Conservation (phyloP, 2,888 invertebrate species). For the Tenthredo livida region DNA sequence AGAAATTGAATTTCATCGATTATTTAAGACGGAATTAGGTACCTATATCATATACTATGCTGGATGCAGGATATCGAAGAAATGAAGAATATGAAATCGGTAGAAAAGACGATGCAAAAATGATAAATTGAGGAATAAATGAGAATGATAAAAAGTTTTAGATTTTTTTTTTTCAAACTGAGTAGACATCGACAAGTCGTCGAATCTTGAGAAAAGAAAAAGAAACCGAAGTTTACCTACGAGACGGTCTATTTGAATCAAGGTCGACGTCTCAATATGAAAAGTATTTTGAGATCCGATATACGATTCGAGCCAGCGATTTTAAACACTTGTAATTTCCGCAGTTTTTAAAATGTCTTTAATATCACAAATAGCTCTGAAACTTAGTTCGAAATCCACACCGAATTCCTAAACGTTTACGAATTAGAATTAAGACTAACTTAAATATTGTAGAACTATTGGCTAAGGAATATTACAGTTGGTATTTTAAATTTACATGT, state of each 20-base stretch:
- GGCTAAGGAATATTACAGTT: background rate
- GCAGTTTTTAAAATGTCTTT: background rate
- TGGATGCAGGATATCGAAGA: no score
- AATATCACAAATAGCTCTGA: background rate
- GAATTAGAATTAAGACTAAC: background rate
- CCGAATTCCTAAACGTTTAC: background rate
- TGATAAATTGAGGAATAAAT: background rate
- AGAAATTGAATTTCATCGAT: background rate
- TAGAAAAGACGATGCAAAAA: background rate
- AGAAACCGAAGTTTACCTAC: background rate
- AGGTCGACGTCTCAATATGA: background rate
- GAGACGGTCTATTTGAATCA: constrained; percentile 4
- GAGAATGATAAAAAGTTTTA: background rate
- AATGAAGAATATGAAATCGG: no score
- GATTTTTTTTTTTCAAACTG: background rate
- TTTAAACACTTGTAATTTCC: background rate
- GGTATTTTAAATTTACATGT: background rate
- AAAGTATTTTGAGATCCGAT: background rate
- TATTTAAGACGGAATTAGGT: background rate
- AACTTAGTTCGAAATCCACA: background rate
- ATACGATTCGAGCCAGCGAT: background rate
- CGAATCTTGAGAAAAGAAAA: background rate
- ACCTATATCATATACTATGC: background rate
- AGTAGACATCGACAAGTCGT: background rate
- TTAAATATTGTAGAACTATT: background rate